Base-by-base conservation (phyloP, 2,888 invertebrate species). In the Aleiodes testaceus region DNA sequence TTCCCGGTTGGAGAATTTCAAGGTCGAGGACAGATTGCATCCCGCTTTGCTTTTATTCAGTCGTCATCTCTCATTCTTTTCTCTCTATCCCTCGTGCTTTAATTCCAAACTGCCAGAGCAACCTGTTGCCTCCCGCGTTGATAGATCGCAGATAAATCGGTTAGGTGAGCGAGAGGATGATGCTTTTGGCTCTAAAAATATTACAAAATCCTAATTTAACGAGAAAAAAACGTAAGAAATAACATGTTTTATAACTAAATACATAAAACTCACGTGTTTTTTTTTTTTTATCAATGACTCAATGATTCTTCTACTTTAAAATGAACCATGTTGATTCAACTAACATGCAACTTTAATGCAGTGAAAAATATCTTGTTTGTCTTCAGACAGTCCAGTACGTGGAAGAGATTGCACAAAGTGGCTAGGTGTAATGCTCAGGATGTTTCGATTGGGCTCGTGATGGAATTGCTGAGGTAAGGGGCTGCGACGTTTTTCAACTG, bases 361-460 rank as follows among this genome's bases (percentile, higher is more conserved):
- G 52, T 18, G 20, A 47, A 63, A 30, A 68, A 59, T 53, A 71
- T 65, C 12, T 52, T 49, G 55, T 45, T 45, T 47, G 26, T 67
- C 26, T 55, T 55, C 42, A 53, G 16, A 47, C n/a, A 47, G 45
- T 47, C 26, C 55, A 55, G 26, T 55, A 67, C 55, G 55, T 67
- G 65, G 20, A 49, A 45, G 63, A 66, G 71, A 72, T 36, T 52
- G 50, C 50, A 30, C 52, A 55, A 61, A 47, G 42, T 59, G 42
- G 42, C 59, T 20, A 59, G 59, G 59, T 59, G 42, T 30, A 42
- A 59, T 59, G 44, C 69, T 3, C 78, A 80, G 81, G 78, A 81
- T 78, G 79, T 79, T 81, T 81, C 77, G 78, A 75, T 74, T 49
- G 59, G 74, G 70, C 75, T 81, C 79, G 77, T 79, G 78, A 79